These are phyloP conservation scores for Melanargia galathea DNA, from an alignment of 2,888 invertebrate genomes.

Conservation along the genomic window DNA sequence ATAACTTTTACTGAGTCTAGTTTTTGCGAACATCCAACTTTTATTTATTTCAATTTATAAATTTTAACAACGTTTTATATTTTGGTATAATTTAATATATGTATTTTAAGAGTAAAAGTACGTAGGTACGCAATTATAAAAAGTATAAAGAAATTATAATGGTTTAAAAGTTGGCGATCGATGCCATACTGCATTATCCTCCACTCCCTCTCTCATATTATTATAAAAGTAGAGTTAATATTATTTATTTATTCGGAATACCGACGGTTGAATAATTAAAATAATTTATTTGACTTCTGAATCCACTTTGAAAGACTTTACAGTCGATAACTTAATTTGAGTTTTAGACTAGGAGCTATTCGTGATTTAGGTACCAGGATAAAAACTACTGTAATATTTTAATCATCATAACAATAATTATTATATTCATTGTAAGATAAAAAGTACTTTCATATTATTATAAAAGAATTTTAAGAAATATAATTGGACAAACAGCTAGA, in stretches of 20 bases:
- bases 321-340: slow-evolving; percentile 23
- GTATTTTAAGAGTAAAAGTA: too few relatives aligned
- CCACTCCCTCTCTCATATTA: slow-evolving; percentile 3
- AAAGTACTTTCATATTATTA: too few relatives aligned
- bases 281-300: slow-evolving; percentile 23
- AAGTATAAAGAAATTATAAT: not conserved
- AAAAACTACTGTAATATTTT: not conserved
- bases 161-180: not conserved
- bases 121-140: too few relatives aligned
- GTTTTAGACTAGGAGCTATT: slow-evolving; percentile 8
- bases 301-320: slow-evolving; percentile 15
- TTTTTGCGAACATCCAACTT: too few relatives aligned
- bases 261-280: slow-evolving; percentile 9
- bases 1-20: too few relatives aligned
- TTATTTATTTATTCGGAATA: slow-evolving; percentile 19
- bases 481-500: too few relatives aligned
- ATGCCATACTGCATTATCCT: not conserved
- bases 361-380: not conserved
- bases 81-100: too few relatives aligned
- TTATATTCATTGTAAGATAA: too few relatives aligned
- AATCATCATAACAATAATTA: too few relatives aligned
- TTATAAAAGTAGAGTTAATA: slow-evolving; percentile 12
- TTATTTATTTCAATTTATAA: too few relatives aligned
- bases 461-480: too few relatives aligned
- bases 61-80: too few relatives aligned